Percentiles rank a stretch among this genome's conserved stretches.
phyloP scores from a whole-genome alignment of 1,140 invertebrate genomes.

The Geopemphigus sp. region DNA sequence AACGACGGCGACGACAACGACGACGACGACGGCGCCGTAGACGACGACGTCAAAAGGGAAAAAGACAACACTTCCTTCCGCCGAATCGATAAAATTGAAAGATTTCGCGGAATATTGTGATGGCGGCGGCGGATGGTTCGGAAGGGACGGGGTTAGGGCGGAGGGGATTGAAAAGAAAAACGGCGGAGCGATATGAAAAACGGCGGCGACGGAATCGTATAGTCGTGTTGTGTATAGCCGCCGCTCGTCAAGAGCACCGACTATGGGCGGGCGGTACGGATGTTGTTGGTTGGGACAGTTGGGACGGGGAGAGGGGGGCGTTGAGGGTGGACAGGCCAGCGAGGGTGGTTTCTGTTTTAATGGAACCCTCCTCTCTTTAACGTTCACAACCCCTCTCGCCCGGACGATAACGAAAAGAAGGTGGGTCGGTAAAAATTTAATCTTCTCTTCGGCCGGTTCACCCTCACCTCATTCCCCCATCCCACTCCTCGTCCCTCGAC shows the following conservation, averaged over 20 bases:
- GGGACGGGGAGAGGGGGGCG: not conserved
- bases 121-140: not conserved
- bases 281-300: too few species aligned
- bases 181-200: constrained; percentile 44
- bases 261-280: not conserved
- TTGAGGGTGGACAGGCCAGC: not conserved
- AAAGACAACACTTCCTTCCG: constrained; percentile 47
- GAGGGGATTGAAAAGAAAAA: constrained; percentile 39
- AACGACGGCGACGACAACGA: not conserved
- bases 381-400: not conserved
- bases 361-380: constrained; percentile 27
- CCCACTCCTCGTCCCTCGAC: not conserved
- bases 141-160: not conserved
- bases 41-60: constrained; percentile 40
- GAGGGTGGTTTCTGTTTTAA: constrained; percentile 42
- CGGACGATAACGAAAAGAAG: constrained; percentile 28
- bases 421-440: constrained; percentile 50
- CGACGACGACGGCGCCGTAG: not conserved
- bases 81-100: constrained; percentile 49
- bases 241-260: constrained; percentile 11
- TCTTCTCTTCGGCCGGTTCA: constrained; percentile 42
- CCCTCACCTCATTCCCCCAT: not conserved
- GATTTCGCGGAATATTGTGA: constrained; percentile 16
- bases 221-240: not conserved
- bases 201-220: constrained; percentile 26